These are phyloP conservation scores for Tetramorium alpestre DNA, from an alignment of 1,140 invertebrate species.

Conservation along the genomic window DNA sequence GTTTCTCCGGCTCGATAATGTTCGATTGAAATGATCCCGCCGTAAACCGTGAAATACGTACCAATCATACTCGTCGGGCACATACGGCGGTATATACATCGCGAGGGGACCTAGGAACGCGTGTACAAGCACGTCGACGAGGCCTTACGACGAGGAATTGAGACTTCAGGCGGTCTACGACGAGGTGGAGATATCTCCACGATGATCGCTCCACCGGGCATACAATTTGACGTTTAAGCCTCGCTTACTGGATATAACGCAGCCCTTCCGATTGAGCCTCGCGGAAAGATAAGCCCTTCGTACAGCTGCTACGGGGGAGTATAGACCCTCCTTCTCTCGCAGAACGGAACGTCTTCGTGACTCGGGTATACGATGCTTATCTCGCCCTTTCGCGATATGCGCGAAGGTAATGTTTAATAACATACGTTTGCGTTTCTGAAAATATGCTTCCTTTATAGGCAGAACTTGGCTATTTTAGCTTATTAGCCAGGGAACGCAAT, in stretches of 20 bases:
- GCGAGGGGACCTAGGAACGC: slow-evolving; percentile 20
- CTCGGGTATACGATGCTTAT: slow-evolving; percentile 53
- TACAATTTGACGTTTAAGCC: slow-evolving; percentile 70
- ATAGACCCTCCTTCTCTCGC: background rate
- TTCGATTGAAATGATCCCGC: slow-evolving; percentile 76
- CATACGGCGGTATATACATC: slow-evolving; percentile 38
- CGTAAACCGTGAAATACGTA: slow-evolving; percentile 77
- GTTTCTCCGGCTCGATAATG: slow-evolving; percentile 76
- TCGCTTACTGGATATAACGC: slow-evolving; percentile 53
- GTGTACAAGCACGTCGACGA: slow-evolving; percentile 39
- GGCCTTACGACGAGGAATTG: slow-evolving; percentile 58
- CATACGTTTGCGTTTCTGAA: slow-evolving; percentile 9
- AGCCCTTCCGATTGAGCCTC: slow-evolving; percentile 45
- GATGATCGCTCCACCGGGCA: slow-evolving; percentile 51
- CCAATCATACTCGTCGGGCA: slow-evolving; percentile 68
- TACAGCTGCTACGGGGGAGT: slow-evolving; percentile 57
- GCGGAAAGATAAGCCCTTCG: slow-evolving; percentile 58
- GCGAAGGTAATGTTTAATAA: slow-evolving; percentile 49
- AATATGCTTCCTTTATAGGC: background rate
- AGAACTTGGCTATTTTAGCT: background rate
- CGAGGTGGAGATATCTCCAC: slow-evolving; percentile 52
- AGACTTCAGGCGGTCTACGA: slow-evolving; percentile 67
- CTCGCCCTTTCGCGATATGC: slow-evolving; percentile 33
- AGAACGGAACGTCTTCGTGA: slow-evolving; percentile 47
- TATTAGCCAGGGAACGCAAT: background rate